phyloP scores from a whole-genome alignment of 2,113 vertebrate genomes.

The Neomonachus schauinslandi region DNA sequence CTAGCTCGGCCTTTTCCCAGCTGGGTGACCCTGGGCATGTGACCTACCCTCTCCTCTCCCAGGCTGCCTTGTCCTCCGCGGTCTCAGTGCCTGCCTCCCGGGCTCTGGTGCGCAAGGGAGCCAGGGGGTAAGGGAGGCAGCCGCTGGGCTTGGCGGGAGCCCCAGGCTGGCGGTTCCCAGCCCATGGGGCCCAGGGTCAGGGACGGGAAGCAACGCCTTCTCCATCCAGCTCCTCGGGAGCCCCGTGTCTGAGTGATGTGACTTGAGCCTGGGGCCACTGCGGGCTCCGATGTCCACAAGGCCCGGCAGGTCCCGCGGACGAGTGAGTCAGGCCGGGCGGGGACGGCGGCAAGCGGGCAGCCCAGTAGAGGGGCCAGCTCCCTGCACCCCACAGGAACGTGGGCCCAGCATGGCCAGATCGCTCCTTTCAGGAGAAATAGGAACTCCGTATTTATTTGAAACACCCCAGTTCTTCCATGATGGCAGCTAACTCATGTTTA shows the following conservation, averaged over 20 bases:
- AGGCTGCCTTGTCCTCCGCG: not conserved
- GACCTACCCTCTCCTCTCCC: not conserved
- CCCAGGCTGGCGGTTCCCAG: not conserved
- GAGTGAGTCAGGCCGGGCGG: not conserved
- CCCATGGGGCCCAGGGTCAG: accelerated
- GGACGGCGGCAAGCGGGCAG: accelerated
- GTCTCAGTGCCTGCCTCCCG: accelerated
- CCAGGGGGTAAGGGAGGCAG: not conserved
- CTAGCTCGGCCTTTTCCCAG: not conserved
- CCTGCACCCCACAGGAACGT: accelerated
- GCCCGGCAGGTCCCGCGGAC: not conserved
- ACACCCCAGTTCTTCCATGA: not conserved
- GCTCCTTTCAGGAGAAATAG: not conserved
- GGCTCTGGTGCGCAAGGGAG: not conserved
- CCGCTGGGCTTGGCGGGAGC: not conserved
- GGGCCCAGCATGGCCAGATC: not conserved
- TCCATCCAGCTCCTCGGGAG: not conserved
- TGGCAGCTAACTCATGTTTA: not conserved
- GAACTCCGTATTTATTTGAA: not conserved
- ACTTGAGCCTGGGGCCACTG: accelerated
- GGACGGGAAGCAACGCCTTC: not conserved
- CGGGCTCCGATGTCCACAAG: not conserved
- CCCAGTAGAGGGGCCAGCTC: accelerated
- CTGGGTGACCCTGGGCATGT: not conserved
- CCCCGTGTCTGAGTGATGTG: accelerated